Evolutionary conservation across 2,888 invertebrate species (phyloP).

Genomic region (Thereva nobilitata): DNA sequence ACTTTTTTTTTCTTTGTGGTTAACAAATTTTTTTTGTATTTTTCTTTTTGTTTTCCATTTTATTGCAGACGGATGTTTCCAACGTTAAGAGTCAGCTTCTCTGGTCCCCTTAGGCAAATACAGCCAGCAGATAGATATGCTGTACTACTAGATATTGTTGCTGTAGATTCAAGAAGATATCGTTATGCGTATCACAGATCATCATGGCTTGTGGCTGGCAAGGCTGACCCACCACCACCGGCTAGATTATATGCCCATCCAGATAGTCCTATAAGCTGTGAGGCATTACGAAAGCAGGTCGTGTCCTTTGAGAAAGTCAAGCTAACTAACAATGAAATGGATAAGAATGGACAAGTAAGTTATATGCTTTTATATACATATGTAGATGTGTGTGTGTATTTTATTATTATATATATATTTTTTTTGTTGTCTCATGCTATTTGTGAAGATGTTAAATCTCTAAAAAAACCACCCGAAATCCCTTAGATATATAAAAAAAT

Average conservation of each 20-base stretch:
- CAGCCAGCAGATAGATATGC: constrained; percentile 84
- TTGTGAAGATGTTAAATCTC: no score
- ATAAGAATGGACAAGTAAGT: constrained; percentile 91
- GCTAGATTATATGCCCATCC: constrained; percentile 94
- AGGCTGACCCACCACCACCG: constrained; percentile 95
- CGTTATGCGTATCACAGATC: constrained; percentile 98
- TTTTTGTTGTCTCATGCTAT: no score
- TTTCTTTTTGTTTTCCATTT: not conserved
- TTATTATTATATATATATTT: not conserved
- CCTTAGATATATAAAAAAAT: no score
- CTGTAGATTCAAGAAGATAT: constrained; percentile 94
- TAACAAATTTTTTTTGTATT: not conserved
- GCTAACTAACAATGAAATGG: constrained; percentile 97
- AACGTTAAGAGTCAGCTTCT: constrained; percentile 92
- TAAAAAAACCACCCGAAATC: no score
- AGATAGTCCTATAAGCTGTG: constrained; percentile 93
- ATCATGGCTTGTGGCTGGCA: constrained; percentile 97
- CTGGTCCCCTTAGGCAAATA: constrained; percentile 65
- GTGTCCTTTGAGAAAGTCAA: constrained; percentile 98
- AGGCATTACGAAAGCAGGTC: constrained; percentile 93
- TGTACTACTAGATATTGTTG: constrained; percentile 94
- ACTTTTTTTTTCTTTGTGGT: not conserved
- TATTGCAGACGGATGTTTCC: constrained; percentile 94
- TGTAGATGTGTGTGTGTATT: constrained; percentile 2
- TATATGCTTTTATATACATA: constrained; percentile 12